Base-by-base conservation (phyloP, 2,113 vertebrate species). In the Erythrocercus mccallii region DNA sequence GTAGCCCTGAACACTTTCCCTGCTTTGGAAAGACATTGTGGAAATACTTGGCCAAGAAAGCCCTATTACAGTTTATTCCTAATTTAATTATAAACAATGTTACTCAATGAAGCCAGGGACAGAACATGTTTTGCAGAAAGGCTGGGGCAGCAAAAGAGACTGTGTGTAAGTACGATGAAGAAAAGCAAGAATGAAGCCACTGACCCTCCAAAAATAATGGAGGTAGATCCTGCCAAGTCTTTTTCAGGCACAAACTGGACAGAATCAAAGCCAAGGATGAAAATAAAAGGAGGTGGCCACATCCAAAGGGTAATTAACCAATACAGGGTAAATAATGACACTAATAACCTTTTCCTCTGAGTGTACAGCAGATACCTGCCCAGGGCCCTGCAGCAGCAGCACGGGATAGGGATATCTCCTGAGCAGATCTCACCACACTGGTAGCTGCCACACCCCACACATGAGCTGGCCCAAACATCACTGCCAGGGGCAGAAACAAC, bases 391-490 rank as follows among this genome's bases (percentile, higher is more conserved):
- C 80, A 83, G 86, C 80, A 66, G 76, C 28, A 93, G 37, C 50
- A 24, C 0, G 1, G 40, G 44, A 1, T 25, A 54, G 1, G 37
- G 48, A 3, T 83, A 93, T 66, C 82, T 81, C 9, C 1, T 5
- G 60, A 56, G 66, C 65, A 74, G 27, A 92, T 84, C 91, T 94
- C 83, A 54, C 54, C 47, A 5, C 71, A 62, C 6, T 6, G 10
- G 30, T 1, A 79, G 51, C 38, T 90, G 72, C 72, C 80, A 70
- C 66, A 50, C 50, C 71, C 35, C 1, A 2, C 53, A 18, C 13
- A 17, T 1, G 0, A 82, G 40, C 62, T 0, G 0, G 47, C 11
- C 2, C 28, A 23, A 35, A 44, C 15, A 31, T 7, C 60, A 30
- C 51, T 3, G 33, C 77, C 76, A 57, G n/a, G 18, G n/a, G 61